A percentile compares a stretch with the other conserved stretches of the same genome.
Conservation (phyloP, 2,797 vertebrate genomes). For the Cyclopterus lumpus region DNA sequence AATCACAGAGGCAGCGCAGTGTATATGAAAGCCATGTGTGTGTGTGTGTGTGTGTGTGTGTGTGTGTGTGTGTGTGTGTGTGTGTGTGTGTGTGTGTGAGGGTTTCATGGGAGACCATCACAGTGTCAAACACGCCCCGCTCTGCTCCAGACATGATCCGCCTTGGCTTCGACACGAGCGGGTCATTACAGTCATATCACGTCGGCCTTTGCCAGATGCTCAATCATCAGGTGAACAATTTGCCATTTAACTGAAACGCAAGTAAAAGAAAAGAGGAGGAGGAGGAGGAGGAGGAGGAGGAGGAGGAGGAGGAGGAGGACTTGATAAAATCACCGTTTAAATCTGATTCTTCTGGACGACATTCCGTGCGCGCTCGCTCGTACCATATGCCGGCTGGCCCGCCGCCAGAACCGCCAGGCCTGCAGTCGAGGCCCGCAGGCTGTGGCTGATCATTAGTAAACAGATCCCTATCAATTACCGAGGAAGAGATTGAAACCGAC, state of each 20-base stretch:
- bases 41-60: no score
- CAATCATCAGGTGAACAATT: slow-evolving; percentile 52
- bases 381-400: slow-evolving; percentile 69
- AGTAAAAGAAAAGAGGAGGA: neutral
- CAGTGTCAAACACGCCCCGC: slow-evolving; percentile 12
- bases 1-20: neutral
- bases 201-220: slow-evolving; percentile 25
- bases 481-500: slow-evolving; percentile 54
- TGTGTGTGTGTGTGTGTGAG: slow-evolving; percentile 5
- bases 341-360: slow-evolving; percentile 63
- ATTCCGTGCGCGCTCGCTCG: slow-evolving; percentile 40
- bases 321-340: slow-evolving; percentile 66
- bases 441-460: slow-evolving; percentile 73
- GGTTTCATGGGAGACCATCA: slow-evolving; percentile 5
- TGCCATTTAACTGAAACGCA: slow-evolving; percentile 37
- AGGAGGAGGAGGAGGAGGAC: neutral
- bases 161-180: slow-evolving; percentile 10
- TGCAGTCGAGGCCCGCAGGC: slow-evolving; percentile 55
- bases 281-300: neutral
- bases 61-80: no score
- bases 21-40: slow-evolving; percentile 4
- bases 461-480: slow-evolving; percentile 76
- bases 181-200: slow-evolving; percentile 14
- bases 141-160: slow-evolving; percentile 18
- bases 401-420: slow-evolving; percentile 66